phyloP scores from a whole-genome alignment of 2,797 vertebrate genomes.

The Melopsittacus undulatus region DNA sequence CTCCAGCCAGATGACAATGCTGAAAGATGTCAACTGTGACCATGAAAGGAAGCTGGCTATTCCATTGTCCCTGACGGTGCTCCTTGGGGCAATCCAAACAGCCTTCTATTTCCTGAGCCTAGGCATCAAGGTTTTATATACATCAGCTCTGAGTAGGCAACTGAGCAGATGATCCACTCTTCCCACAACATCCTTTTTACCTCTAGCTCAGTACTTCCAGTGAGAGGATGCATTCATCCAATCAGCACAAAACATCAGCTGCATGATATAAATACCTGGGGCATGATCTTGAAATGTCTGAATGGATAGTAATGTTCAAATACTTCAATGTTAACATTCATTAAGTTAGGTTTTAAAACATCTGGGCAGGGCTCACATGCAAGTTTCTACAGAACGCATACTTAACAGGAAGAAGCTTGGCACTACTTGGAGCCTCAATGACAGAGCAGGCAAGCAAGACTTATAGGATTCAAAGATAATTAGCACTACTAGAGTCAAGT shows the following conservation, averaged over 20 bases:
- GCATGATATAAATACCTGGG: background rate
- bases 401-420: constrained; percentile 21
- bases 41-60: background rate
- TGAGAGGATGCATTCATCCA: background rate
- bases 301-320: background rate
- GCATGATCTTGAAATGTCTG: background rate
- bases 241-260: background rate
- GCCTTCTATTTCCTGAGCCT: background rate
- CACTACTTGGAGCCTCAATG: background rate
- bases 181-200: background rate
- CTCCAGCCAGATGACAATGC: background rate
- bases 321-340: background rate
- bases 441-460: background rate
- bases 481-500: background rate
- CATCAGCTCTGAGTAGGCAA: background rate
- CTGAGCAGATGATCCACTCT: background rate
- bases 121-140: background rate
- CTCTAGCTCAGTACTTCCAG: background rate
- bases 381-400: background rate
- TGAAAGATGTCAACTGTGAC: background rate
- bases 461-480: background rate
- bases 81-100: background rate
- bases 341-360: constrained; percentile 6
- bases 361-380: background rate
- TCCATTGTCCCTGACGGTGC: fast-evolving